Conservation (phyloP, 2,113 vertebrate genomes). For the Meriones unguiculatus region DNA sequence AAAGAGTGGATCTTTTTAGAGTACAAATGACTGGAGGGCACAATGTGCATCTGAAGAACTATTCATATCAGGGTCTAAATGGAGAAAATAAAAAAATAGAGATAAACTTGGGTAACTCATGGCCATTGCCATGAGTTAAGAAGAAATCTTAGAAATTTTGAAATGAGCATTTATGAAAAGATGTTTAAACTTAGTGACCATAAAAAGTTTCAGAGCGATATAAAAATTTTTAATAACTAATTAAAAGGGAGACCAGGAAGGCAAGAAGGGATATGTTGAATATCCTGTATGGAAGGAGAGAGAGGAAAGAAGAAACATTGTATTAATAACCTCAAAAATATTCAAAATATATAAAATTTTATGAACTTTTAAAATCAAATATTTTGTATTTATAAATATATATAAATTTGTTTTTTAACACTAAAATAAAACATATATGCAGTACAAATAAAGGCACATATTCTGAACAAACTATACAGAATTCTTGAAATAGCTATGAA, state of each 20-base stretch:
- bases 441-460: slow-evolving; percentile 49
- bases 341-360: background rate
- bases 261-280: background rate
- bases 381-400: background rate
- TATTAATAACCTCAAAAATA: background rate
- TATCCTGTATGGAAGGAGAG: background rate
- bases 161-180: slow-evolving; percentile 58
- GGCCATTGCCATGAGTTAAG: background rate
- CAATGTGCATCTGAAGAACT: background rate
- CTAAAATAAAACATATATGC: background rate
- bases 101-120: background rate
- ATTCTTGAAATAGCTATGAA: slow-evolving; percentile 61
- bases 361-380: background rate
- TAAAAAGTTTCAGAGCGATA: slow-evolving; percentile 51
- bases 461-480: slow-evolving; percentile 16
- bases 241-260: background rate
- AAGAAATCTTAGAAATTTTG: background rate
- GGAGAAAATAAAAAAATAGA: background rate
- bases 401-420: slow-evolving; percentile 32
- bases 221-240: slow-evolving; percentile 25
- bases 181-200: slow-evolving; percentile 59
- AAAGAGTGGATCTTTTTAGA: background rate
- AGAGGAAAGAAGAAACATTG: background rate
- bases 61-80: background rate
- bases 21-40: background rate